Evolutionary conservation across 2,797 vertebrate species (phyloP), one percentile per base, ranked within the genome.

Genomic region (Coranthus polyacanthus): DNA sequence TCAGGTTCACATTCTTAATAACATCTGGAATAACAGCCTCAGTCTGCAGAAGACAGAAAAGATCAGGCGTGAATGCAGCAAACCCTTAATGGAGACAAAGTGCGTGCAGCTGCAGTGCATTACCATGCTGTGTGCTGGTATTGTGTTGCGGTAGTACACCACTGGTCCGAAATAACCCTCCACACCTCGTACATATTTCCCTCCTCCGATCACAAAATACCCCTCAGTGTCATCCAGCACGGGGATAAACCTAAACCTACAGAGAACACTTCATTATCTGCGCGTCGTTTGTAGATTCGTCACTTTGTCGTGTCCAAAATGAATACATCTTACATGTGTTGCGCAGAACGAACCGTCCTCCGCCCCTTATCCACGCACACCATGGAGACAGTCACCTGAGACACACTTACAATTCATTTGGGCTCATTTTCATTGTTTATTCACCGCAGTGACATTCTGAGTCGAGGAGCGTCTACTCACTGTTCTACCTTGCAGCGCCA

Each of bases 201-300:
- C 90, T 70, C 95, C 95, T 61, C 93, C 93, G 34, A 95, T 75
- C 65, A 92, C 91, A 86, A 95, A 95, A 64, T 90, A 93, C 16
- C 94, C 94, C 0, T 89, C 82, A 0, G 93, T 92, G 85, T 95
- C 94, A 65, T 94, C 92, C 62, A 95, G n/a, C 17, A 60, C 20
- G 6, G 91, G 4, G 1, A 16, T 1, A 3, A 87, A 61, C 0
- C 12, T 20, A 57, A 92, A 85, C 62, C 95, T 95, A 79, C 12
- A 32, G 42, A 46, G 12, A 42, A 11, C 5, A 44, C 7, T 2
- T 44, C 3, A n/a, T 9, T 54, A 11, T 16, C 45, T 43, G 42
- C 16, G n/a, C n/a, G n/a, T n/a, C n/a, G n/a, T n/a, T n/a, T n/a
- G n/a, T n/a, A n/a, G n/a, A n/a, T n/a, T n/a, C n/a, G n/a, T n/a